Base-by-base conservation (phyloP, 1,140 invertebrate genomes). In the Drosophila kohkoa region DNA sequence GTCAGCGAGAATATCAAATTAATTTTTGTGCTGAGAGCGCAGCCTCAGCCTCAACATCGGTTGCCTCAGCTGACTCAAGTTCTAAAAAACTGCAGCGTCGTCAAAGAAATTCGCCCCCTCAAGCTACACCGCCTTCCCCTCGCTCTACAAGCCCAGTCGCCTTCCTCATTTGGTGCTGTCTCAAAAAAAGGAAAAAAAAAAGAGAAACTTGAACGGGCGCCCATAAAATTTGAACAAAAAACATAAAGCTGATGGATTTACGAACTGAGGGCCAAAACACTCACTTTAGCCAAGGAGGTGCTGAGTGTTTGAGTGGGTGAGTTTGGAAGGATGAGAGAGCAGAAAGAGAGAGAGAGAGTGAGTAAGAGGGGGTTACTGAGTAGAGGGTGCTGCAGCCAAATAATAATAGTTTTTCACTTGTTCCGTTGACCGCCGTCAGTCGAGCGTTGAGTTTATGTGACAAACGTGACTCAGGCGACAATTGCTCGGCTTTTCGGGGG, bases 381-480 rank as follows among this genome's bases (percentile, higher is more conserved):
- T 55, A 43, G 66, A 77, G 75, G 64, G 67, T 82, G 82, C 69
- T 74, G 57, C 46, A 59, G 87, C 85, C 85, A 88, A 88, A 83
- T 88, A 88, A 89, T 89, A 88, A 89, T 88, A 88, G 83, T 88
- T 88, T 82, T 83, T 88, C 83, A 88, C 83, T 88, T 89, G 83
- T 83, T 82, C 83, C 87, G 73, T 88, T 87, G 82, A 88, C 85
- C 83, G 85, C 77, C 70, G 69, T 75, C 83, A 80, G 79, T 57
- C 80, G 79, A 83, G 80, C 83, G 77, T 73, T 64, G 83, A 89
- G 83, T 88, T 88, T 89, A 88, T 88, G 85, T 85, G 85, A 85
- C 85, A 88, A 89, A 88, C 85, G 85, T 88, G 85, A 88, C 85
- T 88, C 71, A 65, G 75, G 85, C 85, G 85, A 81, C 85, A 88